Evolutionary conservation across 2,888 invertebrate genomes (phyloP), one percentile per base, ranked within the genome.

Genomic region (Agonopterix arenella): DNA sequence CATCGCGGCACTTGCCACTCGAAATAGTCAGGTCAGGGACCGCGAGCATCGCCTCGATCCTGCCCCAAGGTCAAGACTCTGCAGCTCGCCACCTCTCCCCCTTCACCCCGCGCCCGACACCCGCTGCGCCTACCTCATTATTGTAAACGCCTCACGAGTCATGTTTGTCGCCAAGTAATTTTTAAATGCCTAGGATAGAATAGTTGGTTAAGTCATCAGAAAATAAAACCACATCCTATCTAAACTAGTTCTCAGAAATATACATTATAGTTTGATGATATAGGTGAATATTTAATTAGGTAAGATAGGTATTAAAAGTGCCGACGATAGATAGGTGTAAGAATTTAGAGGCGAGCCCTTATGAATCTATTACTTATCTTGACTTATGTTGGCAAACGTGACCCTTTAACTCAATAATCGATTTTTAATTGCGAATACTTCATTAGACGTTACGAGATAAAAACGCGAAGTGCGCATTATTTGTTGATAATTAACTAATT

Each of bases 11-110:
- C 88, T 88, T 85, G 88, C 89, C 83, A 88, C 88, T 88, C 77
- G 84, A 88, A 88, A 88, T 86, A 88, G 88, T 84, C 86, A 86
- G 88, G 88, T 88, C 88, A 88, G 86, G 88, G 88, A 88, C 88
- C 88, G 88, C 84, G 75, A 79, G 73, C 76, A 67, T 75, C 77
- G 82, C 74, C 76, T 78, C 85, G 80, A 86, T 84, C 86, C 88
- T 88, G 81, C 84, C 85, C 82, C 88, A 89, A 89, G 88, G 88
- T 88, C 89, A 86, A 85, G 84, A 76, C 82, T 80, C 74, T 74
- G 79, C 76, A 76, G 70, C 75, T 60, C 60, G 56, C 66, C 63
- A 64, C 66, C 66, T 65, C 67, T 63, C 66, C 61, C 52, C 60
- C 60, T 58, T 58, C 45, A 52, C 58, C 54, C 59, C 56, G 58